A percentile compares a stretch with the other conserved stretches of the same genome.
These are phyloP conservation scores for Hydriomena furcata DNA, from an alignment of 2,888 invertebrate genomes.

Conservation along the genomic window DNA sequence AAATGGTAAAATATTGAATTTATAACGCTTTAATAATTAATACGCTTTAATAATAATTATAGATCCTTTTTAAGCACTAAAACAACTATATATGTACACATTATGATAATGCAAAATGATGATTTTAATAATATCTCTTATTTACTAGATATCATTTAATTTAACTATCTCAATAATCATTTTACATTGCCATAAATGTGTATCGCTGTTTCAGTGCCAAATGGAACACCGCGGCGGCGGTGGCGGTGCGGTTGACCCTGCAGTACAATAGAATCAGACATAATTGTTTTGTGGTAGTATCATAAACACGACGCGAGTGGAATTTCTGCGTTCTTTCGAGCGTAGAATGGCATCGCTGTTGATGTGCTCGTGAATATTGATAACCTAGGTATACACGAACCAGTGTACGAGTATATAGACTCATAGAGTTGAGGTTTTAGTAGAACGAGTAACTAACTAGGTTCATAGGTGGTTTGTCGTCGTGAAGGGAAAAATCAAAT, in stretches of 20 bases:
- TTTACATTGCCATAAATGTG: not conserved
- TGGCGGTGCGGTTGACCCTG: conserved; percentile 2
- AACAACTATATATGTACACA: no score
- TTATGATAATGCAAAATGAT: no score
- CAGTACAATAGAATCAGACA: not conserved
- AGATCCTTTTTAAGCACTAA: no score
- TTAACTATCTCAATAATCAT: not conserved
- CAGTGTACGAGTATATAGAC: not conserved
- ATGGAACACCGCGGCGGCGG: conserved; percentile 1
- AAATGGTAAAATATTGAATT: no score
- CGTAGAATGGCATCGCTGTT: conserved; percentile 5
- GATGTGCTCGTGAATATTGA: not conserved
- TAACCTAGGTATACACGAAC: not conserved
- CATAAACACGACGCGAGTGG: not conserved
- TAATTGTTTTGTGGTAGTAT: conserved; percentile 10
- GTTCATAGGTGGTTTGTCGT: no score
- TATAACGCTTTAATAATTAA: no score
- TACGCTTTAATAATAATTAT: no score
- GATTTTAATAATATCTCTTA: no score
- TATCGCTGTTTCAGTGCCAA: conserved; percentile 2
- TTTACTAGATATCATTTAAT: no score
- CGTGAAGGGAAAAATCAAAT: no score
- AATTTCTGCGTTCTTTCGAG: conserved; percentile 1
- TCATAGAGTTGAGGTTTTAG: no score
- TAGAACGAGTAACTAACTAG: no score